phyloP scores from a whole-genome alignment of 2,113 vertebrate genomes.

The Pseudolaguvia tuberculata region DNA sequence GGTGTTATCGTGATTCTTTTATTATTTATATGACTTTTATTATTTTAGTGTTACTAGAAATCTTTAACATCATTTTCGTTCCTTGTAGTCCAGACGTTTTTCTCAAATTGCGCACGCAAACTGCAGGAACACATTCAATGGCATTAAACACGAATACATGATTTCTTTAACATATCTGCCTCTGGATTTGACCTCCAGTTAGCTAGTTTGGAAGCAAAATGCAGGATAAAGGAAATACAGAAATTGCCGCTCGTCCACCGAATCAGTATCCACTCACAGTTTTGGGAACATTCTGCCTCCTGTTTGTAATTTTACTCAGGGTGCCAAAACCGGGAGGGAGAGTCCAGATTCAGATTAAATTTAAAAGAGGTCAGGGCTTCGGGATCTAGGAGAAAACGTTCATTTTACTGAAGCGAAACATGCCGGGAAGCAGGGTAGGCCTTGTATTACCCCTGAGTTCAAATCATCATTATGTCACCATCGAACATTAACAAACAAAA shows the following conservation, averaged over 20 bases:
- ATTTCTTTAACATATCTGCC: not conserved
- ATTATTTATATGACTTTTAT: not conserved
- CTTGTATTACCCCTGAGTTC: conserved; percentile 26
- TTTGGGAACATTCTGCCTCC: conserved; percentile 59
- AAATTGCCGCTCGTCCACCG: not conserved
- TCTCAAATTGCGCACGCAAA: conserved; percentile 51
- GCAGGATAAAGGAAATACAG: not conserved
- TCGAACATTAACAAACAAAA: conserved; percentile 22
- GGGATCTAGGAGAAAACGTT: conserved; percentile 30
- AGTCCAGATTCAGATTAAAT: conserved; percentile 18
- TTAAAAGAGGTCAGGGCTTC: conserved; percentile 32
- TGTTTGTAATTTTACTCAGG: conserved; percentile 72
- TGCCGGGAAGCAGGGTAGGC: conserved; percentile 34
- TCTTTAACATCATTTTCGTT: not conserved
- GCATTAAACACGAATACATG: not conserved
- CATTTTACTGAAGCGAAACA: not conserved
- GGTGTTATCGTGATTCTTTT: not conserved
- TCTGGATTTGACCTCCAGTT: not conserved
- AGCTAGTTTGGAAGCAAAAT: not conserved
- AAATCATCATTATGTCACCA: conserved; percentile 22
- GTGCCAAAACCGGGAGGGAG: conserved; percentile 70
- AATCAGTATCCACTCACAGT: conserved; percentile 33
- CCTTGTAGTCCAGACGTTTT: conserved; percentile 33
- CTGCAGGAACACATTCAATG: conserved; percentile 36
- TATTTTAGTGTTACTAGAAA: not conserved